Base-by-base conservation (phyloP, 2,113 vertebrate genomes). In the Mormyrus lacerda region DNA sequence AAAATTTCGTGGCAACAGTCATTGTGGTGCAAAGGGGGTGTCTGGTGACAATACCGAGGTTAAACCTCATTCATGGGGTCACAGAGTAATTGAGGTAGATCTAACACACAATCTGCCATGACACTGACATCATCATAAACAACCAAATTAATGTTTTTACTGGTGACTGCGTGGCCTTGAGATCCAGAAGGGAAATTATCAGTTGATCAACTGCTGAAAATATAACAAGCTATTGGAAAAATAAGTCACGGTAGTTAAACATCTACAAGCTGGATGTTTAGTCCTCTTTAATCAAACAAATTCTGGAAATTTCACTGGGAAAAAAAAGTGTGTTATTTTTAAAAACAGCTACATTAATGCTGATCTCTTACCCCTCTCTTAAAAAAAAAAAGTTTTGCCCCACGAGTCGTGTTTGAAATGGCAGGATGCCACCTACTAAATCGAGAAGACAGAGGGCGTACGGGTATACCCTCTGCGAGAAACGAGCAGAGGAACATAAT, bases 401-500 rank as follows among this genome's bases (percentile, higher is more conserved):
- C 27, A 89, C 42, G 61, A 91, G 91, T 90, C 88, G 90, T 89
- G 89, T 91, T 88, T 87, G 83, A 90, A 53, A 79, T 92, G 91
- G 90, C 91, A 92, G 48, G 1, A 44, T 17, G 88, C 87, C 69
- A 90, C 89, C 73, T 69, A 44, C 79, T 84, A 50, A 76, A 91
- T 19, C 73, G 84, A 89, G 87, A n/a, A 89, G 88, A 90, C 27
- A 94, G 95, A 94, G 94, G 94, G 90, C 90, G 90, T 65, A 53
- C 73, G 89, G 92, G 93, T 90, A 92, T 89, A 90, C 92, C 95
- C 88, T 91, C 93, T 95, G 93, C 93, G 92, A 94, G 95, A 91
- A 94, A 94, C 95, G 94, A 94, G 95, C 92, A 92, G 95, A 94
- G 96, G 95, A 95, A 96, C 96, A 88, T 95, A 96, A 96, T 92